Base-by-base conservation (phyloP, 2,113 vertebrate species). In the Brienomyrus longianalis region DNA sequence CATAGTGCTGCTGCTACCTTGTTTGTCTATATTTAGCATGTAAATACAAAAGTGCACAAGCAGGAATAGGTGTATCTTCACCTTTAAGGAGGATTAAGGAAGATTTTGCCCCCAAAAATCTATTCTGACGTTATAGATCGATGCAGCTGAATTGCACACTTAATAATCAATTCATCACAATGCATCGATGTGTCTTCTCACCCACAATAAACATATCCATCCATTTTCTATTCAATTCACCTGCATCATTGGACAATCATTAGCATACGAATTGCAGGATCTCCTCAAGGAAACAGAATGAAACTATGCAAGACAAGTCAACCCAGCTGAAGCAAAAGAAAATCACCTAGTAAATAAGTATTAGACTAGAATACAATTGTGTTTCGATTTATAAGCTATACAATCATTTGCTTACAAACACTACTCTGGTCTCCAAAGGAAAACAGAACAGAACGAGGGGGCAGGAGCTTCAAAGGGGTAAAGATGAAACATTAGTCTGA, bases 391-490 rank as follows among this genome's bases (percentile, higher is more conserved):
- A 19, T 19, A 80, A 35, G 35, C 74, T 80, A 39, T 35, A 8
- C 43, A 43, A 80, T 15, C 31, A 80, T 70, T 70, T 70, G 74
- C 35, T 80, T 86, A 48, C 27, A 52, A 56, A 92, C 91, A 90
- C 88, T 90, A 90, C 31, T 90, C 89, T 89, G 88, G 86, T 92
- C 93, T 93, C 93, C 91, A 94, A 95, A 94, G 91, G 83, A 2
- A 92, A 47, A 56, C 85, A 59, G 17, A 39, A 74, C 51, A 83
- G 62, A 90, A 52, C 27, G 51, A 89, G 70, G 92, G 92, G 93
- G 93, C 93, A 91, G 91, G 89, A 70, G 91, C 94, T 95, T 96
- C 95, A 96, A 96, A 96, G 94, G 35, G 90, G 87, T 62, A 83
- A 47, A 70, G 90, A 91, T 93, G 87, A 92, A 93, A 92, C 83